Conservation (phyloP, 2,797 vertebrate genomes). For the Toxotes lorentzi region DNA sequence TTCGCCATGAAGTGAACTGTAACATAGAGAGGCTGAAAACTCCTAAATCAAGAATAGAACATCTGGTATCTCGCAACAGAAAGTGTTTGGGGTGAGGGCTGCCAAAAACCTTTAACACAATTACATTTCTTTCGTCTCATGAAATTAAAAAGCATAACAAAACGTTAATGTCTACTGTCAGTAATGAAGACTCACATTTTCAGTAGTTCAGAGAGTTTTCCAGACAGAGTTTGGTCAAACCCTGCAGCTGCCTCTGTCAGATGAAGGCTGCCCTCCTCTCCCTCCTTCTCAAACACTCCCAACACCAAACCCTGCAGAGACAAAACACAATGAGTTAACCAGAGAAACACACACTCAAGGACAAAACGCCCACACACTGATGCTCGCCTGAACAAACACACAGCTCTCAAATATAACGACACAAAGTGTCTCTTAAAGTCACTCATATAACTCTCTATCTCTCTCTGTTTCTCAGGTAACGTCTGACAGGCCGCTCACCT, state of each 20-base stretch:
- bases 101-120: too few species aligned
- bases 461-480: background rate
- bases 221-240: slow-evolving; percentile 88
- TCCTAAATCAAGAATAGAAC: too few species aligned
- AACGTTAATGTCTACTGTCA: background rate
- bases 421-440: too few species aligned
- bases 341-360: background rate
- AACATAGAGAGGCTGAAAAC: too few species aligned
- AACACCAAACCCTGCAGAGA: slow-evolving; percentile 91
- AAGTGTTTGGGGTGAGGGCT: too few species aligned
- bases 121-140: too few species aligned
- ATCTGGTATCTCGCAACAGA: too few species aligned
- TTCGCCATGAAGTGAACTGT: too few species aligned
- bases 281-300: slow-evolving; percentile 89
- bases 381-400: background rate
- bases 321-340: background rate
- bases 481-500: slow-evolving; percentile 71
- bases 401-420: background rate
- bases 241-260: slow-evolving; percentile 89
- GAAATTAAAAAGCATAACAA: too few species aligned
- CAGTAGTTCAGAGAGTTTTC: slow-evolving; percentile 91
- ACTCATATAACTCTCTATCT: slow-evolving; percentile 3
- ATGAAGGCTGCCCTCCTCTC: slow-evolving; percentile 77
- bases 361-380: background rate
- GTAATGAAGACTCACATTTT: slow-evolving; percentile 84